Conservation (phyloP, 1,140 invertebrate genomes). For the Psix sp. region DNA sequence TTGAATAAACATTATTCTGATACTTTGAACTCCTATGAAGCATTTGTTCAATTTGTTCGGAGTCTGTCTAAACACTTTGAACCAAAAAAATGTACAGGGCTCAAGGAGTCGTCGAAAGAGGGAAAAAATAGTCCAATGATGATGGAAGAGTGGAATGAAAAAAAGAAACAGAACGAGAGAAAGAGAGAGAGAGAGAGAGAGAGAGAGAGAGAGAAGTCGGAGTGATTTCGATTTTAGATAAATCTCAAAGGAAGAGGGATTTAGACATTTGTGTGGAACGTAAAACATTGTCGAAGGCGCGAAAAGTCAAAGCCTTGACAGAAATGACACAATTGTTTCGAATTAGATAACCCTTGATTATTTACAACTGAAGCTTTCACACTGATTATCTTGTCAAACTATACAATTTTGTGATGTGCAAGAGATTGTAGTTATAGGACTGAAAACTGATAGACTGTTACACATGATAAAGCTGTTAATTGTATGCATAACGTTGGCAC, state of each 20-base stretch:
- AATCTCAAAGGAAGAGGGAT: too few species aligned
- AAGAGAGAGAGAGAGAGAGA: slow-evolving; percentile 20
- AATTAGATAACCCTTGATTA: too few species aligned
- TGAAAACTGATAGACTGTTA: slow-evolving; percentile 45
- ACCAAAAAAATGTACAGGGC: slow-evolving; percentile 17
- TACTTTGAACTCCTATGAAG: too few species aligned
- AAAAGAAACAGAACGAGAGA: slow-evolving; percentile 43
- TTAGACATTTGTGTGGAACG: too few species aligned
- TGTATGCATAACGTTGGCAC: slow-evolving; percentile 39
- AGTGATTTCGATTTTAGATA: not conserved
- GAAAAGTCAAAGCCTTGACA: too few species aligned
- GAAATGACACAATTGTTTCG: too few species aligned
- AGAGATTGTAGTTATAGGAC: slow-evolving; percentile 36
- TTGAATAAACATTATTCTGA: too few species aligned
- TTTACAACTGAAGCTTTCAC: too few species aligned
- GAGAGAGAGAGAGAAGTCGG: slow-evolving; percentile 21
- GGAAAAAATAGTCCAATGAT: slow-evolving; percentile 12
- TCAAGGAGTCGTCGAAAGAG: slow-evolving; percentile 10
- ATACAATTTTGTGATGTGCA: slow-evolving; percentile 39
- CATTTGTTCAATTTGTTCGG: slow-evolving; percentile 1
- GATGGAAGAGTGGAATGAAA: slow-evolving; percentile 32
- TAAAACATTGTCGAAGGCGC: too few species aligned
- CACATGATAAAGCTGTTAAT: slow-evolving; percentile 54
- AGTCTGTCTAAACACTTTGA: slow-evolving; percentile 21
- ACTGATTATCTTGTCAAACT: slow-evolving; percentile 21